These are phyloP conservation scores for Sylvia atricapilla DNA, from an alignment of 2,113 vertebrate species.

Conservation along the genomic window DNA sequence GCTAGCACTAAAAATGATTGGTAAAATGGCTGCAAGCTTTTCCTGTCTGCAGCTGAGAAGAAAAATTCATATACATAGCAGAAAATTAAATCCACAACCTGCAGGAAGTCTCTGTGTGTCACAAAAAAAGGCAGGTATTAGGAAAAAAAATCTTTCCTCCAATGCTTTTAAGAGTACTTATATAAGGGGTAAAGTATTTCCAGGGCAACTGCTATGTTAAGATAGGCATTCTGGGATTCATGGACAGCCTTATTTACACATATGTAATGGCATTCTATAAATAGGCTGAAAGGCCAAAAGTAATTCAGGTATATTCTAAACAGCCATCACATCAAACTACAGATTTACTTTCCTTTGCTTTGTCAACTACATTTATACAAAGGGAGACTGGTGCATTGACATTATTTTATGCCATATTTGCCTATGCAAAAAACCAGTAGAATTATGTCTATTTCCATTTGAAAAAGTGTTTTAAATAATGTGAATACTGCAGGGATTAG, in stretches of 20 bases:
- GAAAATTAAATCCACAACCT: not conserved
- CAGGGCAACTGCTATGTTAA: not conserved
- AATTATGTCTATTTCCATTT: not conserved
- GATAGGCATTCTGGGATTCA: not conserved
- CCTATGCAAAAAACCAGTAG: not conserved
- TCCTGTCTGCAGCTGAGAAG: not conserved
- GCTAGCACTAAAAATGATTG: not conserved
- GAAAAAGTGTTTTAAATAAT: not conserved
- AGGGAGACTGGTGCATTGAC: not conserved
- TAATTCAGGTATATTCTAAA: not conserved
- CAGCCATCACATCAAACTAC: not conserved
- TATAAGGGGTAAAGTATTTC: not conserved
- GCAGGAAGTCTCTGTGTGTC: not conserved
- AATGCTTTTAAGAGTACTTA: not conserved
- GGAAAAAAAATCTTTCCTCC: not conserved
- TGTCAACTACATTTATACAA: not conserved
- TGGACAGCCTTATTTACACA: not conserved
- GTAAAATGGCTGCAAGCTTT: not conserved
- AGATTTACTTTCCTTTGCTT: not conserved
- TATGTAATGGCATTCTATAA: not conserved
- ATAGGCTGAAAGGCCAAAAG: not conserved
- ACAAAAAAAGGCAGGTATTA: not conserved
- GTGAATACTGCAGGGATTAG: not conserved
- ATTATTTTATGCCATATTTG: not conserved
- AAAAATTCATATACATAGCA: not conserved